phyloP scores from a whole-genome alignment of 2,888 invertebrate genomes.

The Catocala sponsa region DNA sequence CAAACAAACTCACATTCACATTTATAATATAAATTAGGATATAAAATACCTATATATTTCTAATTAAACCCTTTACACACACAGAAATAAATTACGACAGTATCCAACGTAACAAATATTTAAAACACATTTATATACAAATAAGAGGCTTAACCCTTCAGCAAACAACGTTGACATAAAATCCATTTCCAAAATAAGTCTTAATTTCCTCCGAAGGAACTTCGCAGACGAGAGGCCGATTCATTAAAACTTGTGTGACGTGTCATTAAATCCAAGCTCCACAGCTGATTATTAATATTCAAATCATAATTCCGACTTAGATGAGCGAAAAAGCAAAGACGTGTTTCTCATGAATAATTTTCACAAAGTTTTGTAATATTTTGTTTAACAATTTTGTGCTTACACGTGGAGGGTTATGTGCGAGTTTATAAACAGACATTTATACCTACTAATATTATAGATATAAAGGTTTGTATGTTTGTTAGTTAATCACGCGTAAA shows the following conservation, averaged over 20 bases:
- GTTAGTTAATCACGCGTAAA: no score
- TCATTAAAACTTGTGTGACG: slow-evolving; percentile 87
- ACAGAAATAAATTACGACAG: no score
- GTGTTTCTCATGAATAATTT: slow-evolving; percentile 80
- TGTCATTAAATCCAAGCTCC: slow-evolving; percentile 79
- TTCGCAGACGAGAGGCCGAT: slow-evolving; percentile 76
- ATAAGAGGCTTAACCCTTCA: slow-evolving; percentile 52
- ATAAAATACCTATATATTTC: no score
- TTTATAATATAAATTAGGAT: no score
- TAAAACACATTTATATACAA: slow-evolving; percentile 7
- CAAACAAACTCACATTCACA: no score
- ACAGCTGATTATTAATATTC: slow-evolving; percentile 83
- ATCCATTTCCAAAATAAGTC: slow-evolving; percentile 72
- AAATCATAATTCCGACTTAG: slow-evolving; percentile 79
- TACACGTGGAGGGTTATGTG: slow-evolving; percentile 16
- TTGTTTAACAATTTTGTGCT: slow-evolving; percentile 3
- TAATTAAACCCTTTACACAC: no score
- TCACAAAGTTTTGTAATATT: slow-evolving; percentile 30
- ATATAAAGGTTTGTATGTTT: neutral
- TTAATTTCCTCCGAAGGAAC: slow-evolving; percentile 74
- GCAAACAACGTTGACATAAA: slow-evolving; percentile 62
- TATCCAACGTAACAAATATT: slow-evolving; percentile 4
- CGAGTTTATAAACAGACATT: slow-evolving; percentile 16
- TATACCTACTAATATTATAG: no score
- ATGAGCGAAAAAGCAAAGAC: slow-evolving; percentile 79